phyloP scores from a whole-genome alignment of 1,140 invertebrate genomes.

The Brachionus rotundiformis region DNA sequence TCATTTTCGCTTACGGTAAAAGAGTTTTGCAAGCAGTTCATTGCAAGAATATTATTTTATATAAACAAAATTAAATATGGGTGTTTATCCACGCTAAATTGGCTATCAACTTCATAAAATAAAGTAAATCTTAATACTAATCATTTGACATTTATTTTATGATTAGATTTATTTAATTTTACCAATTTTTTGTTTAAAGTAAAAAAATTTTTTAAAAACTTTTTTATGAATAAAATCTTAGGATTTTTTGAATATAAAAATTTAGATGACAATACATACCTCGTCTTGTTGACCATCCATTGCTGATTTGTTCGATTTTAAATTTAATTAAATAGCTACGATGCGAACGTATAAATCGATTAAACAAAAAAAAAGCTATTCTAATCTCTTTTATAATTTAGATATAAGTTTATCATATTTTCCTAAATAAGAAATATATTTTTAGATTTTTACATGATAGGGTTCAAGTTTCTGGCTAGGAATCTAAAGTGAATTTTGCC shows the following conservation, averaged over 20 bases:
- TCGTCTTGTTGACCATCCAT: constrained; percentile 34
- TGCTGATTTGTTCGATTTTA: background rate
- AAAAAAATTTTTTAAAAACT: too few species aligned
- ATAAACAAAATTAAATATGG: background rate
- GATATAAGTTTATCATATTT: background rate
- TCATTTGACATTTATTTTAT: background rate
- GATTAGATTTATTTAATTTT: too few species aligned
- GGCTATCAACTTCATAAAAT: background rate
- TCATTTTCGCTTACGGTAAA: background rate
- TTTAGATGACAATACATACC: background rate
- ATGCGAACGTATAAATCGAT: background rate
- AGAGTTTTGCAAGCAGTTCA: background rate
- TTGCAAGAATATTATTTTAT: background rate
- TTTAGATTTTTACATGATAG: background rate
- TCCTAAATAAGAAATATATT: constrained; percentile 1
- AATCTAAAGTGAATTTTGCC: background rate
- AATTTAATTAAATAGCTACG: background rate
- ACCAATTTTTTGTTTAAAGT: too few species aligned
- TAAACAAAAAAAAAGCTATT: background rate
- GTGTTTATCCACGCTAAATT: background rate
- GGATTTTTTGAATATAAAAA: too few species aligned
- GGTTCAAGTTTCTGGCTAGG: background rate
- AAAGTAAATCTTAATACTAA: background rate
- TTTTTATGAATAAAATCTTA: too few species aligned
- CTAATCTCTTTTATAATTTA: background rate